These are phyloP conservation scores for Cavia aperea DNA, from an alignment of 2,113 vertebrate species.

Conservation along the genomic window DNA sequence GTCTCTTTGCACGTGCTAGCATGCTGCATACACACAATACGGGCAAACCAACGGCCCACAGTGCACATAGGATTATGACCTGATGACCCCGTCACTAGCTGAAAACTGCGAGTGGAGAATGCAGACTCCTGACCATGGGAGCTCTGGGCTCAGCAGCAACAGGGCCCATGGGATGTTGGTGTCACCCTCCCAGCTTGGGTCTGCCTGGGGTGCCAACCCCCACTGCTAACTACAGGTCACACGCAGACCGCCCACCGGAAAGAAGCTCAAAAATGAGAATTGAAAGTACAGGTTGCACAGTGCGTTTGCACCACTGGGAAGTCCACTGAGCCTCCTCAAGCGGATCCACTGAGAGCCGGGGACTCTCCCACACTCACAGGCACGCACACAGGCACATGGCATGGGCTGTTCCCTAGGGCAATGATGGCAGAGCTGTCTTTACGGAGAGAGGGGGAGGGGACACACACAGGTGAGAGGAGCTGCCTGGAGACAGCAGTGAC, in stretches of 20 bases:
- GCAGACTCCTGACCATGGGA: not conserved
- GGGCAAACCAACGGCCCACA: not conserved
- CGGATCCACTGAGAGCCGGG: not conserved
- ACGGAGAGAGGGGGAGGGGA: not conserved
- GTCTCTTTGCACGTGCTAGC: not conserved
- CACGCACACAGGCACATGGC: not conserved
- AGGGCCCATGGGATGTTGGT: fast-evolving
- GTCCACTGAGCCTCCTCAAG: too few species aligned
- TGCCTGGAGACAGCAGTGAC: not conserved
- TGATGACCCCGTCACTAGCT: not conserved
- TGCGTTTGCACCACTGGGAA: not conserved
- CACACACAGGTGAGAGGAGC: not conserved
- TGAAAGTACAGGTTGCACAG: not conserved
- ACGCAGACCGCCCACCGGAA: not conserved
- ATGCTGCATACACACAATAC: not conserved
- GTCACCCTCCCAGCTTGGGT: too few species aligned
- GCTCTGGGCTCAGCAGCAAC: too few species aligned
- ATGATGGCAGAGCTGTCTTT: not conserved
- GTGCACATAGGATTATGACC: not conserved
- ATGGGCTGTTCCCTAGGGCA: not conserved
- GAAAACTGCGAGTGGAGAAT: not conserved
- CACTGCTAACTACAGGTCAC: too few species aligned
- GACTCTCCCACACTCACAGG: not conserved
- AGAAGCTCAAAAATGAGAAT: not conserved
- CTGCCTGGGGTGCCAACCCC: not conserved